Evolutionary conservation across 2,113 vertebrate species (phyloP).

Genomic region (Crotalus viridis): DNA sequence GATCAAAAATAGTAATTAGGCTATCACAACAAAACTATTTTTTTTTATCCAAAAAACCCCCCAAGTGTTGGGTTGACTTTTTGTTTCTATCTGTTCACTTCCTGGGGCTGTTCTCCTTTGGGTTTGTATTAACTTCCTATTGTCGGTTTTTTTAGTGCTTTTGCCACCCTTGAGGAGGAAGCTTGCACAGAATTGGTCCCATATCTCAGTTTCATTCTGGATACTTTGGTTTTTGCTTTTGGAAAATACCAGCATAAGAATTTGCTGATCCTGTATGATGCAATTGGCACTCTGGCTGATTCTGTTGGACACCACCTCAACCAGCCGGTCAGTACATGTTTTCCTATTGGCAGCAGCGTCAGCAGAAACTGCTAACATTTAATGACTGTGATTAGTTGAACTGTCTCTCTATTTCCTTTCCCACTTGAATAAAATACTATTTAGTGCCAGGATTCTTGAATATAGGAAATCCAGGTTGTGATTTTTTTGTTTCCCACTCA

Average conservation of each 20-base stretch:
- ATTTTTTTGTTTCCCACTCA: neutral
- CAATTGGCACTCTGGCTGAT: constrained; percentile 91
- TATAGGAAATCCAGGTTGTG: neutral
- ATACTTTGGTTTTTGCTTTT: constrained; percentile 94
- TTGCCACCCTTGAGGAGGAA: constrained; percentile 93
- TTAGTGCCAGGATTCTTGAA: neutral
- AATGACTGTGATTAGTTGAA: neutral
- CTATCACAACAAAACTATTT: neutral
- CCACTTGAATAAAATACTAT: neutral
- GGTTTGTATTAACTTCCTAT: neutral
- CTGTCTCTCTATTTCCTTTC: neutral
- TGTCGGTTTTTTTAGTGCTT: constrained; percentile 75
- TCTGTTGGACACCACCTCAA: constrained; percentile 95
- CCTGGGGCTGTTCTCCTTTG: neutral
- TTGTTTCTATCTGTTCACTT: neutral
- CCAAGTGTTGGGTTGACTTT: neutral
- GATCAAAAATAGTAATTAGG: neutral
- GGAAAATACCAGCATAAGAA: constrained; percentile 98
- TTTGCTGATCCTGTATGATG: constrained; percentile 92
- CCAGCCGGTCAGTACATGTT: constrained; percentile 75
- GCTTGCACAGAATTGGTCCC: constrained; percentile 95
- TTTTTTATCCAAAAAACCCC: neutral
- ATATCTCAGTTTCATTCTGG: constrained; percentile 92
- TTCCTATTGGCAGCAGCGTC: neutral
- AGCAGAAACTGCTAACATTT: neutral